Conservation (phyloP, 1,140 invertebrate genomes). For the Neodiprion fabricii region DNA sequence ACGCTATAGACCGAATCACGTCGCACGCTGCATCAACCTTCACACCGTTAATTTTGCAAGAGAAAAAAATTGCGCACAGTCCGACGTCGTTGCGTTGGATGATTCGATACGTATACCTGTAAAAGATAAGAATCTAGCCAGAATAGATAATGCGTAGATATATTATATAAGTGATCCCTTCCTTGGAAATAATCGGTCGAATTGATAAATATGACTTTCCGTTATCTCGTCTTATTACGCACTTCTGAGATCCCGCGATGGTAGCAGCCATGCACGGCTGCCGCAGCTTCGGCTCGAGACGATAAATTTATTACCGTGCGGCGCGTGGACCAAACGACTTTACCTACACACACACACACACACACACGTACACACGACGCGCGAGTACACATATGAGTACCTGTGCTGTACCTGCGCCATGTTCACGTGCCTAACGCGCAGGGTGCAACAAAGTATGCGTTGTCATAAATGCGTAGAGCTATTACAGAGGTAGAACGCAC, state of each 20-base stretch:
- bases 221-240: conserved; percentile 7
- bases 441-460: no score
- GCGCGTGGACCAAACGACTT: conserved; percentile 6
- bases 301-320: conserved; percentile 7
- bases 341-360: not conserved
- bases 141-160: not conserved
- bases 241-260: conserved; percentile 4
- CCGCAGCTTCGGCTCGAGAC: not conserved
- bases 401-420: no score
- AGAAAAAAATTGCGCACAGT: no score
- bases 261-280: not conserved
- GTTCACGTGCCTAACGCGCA: no score
- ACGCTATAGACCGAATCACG: no score
- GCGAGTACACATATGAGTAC: not conserved
- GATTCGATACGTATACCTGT: no score
- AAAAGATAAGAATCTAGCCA: not conserved
- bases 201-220: conserved; percentile 6
- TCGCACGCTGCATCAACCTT: no score
- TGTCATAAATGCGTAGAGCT: no score
- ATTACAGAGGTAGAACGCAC: no score
- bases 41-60: no score
- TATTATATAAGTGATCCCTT: not conserved
- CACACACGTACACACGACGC: no score
- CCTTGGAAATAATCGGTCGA: not conserved
- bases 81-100: no score